phyloP scores from a whole-genome alignment of 1,140 invertebrate species.

The Sycophila sp. region DNA sequence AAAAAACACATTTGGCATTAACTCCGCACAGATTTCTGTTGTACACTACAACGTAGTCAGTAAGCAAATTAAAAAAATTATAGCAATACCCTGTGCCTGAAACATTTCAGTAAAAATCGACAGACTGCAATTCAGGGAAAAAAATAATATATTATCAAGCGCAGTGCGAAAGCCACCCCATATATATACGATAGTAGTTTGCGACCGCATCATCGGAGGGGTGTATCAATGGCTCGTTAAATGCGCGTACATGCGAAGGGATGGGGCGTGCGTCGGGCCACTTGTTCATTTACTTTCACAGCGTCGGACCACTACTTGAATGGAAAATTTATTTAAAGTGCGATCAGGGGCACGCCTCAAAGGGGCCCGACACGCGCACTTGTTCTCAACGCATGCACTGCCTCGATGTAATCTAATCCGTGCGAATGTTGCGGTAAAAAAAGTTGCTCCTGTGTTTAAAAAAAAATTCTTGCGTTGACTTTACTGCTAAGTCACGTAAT shows the following conservation, averaged over 20 bases:
- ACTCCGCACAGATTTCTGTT: no score
- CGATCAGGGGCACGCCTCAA: background rate
- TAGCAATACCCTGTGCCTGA: no score
- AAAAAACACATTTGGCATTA: no score
- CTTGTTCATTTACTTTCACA: background rate
- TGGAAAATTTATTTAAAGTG: slow-evolving; percentile 64
- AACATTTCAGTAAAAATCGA: background rate
- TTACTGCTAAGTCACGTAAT: no score
- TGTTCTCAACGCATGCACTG: slow-evolving; percentile 7
- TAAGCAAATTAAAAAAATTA: no score
- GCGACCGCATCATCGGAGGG: slow-evolving; percentile 3
- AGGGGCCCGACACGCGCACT: background rate
- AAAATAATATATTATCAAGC: background rate
- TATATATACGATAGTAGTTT: background rate
- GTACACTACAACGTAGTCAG: background rate
- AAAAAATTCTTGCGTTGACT: no score
- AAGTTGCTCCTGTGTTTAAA: no score
- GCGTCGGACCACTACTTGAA: slow-evolving; percentile 43
- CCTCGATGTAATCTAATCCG: background rate
- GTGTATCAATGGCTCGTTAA: slow-evolving; percentile 66
- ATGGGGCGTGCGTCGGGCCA: no score
- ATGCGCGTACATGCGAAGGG: no score
- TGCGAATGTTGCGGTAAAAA: background rate
- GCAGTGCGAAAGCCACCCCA: no score
- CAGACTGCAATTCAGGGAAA: background rate